Conservation (phyloP, 2,888 invertebrate genomes). For the Ecdyonurus torrentis region DNA sequence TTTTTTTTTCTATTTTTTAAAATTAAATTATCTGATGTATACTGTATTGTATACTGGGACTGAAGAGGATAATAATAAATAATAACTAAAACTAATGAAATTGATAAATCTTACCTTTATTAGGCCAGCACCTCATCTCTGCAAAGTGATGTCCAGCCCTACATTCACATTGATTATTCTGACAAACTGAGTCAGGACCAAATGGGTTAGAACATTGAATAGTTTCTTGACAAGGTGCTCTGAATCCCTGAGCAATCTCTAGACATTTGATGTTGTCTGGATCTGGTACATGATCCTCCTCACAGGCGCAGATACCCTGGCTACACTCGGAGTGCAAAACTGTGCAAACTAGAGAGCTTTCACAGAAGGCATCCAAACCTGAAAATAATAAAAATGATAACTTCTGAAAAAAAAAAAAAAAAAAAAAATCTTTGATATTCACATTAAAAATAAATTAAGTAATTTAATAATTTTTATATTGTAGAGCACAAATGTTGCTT, state of each 20-base stretch:
- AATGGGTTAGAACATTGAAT: constrained; percentile 25
- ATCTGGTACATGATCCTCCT: not conserved
- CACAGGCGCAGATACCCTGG: not conserved
- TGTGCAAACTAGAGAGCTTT: constrained; percentile 20
- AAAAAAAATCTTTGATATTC: too few species aligned
- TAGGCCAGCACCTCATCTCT: constrained; percentile 21
- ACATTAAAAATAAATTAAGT: too few species aligned
- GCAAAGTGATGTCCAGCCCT: constrained; percentile 23
- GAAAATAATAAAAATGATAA: not conserved
- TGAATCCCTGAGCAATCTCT: not conserved
- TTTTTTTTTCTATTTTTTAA: too few species aligned
- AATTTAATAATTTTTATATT: not conserved
- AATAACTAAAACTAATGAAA: too few species aligned
- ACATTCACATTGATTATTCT: constrained; percentile 22
- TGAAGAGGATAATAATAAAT: too few species aligned
- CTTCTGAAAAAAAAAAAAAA: too few species aligned
- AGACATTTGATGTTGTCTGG: not conserved
- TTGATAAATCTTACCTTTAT: not conserved
- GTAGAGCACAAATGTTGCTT: too few species aligned
- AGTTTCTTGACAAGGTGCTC: constrained; percentile 20
- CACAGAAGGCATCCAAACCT: constrained; percentile 21
- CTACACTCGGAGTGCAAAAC: constrained; percentile 12
- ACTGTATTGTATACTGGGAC: too few species aligned
- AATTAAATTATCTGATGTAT: too few species aligned
- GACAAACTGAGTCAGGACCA: constrained; percentile 24